phyloP scores from a whole-genome alignment of 2,113 vertebrate genomes.

The Suricata suricatta region DNA sequence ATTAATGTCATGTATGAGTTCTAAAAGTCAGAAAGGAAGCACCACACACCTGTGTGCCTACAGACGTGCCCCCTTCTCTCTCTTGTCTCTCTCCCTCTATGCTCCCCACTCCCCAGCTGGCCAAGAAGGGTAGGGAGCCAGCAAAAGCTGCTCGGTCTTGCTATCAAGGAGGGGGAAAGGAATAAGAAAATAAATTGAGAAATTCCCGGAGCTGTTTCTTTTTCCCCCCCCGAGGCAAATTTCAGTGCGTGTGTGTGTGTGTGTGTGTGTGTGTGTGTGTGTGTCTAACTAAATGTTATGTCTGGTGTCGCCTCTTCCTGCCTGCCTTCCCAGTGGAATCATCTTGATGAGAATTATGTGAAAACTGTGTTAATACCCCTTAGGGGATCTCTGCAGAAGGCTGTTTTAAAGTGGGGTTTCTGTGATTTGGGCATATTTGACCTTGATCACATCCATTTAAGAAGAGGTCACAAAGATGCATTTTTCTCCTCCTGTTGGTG shows the following conservation, averaged over 20 bases:
- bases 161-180: conserved; percentile 60
- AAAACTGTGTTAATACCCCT: conserved; percentile 41
- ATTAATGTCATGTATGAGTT: neutral
- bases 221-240: conserved; percentile 63
- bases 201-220: conserved; percentile 71
- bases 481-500: neutral
- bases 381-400: conserved; percentile 31
- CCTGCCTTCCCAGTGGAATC: conserved; percentile 59
- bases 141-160: conserved; percentile 33
- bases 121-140: neutral
- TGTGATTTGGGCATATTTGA: conserved; percentile 65
- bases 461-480: conserved; percentile 9
- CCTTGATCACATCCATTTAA: conserved; percentile 65
- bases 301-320: conserved; percentile 55
- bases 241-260: neutral
- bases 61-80: accelerated
- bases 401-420: conserved; percentile 45
- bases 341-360: conserved; percentile 78
- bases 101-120: neutral
- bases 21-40: neutral
- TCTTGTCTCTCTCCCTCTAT: no score
- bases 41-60: accelerated
- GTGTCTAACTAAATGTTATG: conserved; percentile 52
- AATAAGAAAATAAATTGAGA: conserved; percentile 74
- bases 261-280: neutral